These are phyloP conservation scores for Serinus canaria DNA, from an alignment of 2,113 vertebrate species.

Conservation along the genomic window DNA sequence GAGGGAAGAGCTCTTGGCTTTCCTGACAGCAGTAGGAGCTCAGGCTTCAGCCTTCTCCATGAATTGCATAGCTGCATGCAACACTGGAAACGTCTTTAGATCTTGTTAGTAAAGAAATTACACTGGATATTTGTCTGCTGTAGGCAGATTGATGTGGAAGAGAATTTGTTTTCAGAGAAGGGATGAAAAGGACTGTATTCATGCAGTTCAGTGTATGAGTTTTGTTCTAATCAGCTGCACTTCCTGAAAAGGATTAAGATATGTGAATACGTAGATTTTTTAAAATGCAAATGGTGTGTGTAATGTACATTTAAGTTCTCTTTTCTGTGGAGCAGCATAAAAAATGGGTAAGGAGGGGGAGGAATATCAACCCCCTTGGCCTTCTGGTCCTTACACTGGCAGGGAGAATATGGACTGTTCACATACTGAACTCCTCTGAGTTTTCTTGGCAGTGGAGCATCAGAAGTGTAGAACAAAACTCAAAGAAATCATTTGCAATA, in stretches of 20 bases:
- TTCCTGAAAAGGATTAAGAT: background rate
- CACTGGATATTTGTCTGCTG: background rate
- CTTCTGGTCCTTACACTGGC: background rate
- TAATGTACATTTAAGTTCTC: background rate
- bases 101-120: background rate
- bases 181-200: background rate
- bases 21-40: background rate
- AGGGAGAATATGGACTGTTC: fast-evolving
- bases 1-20: conserved; percentile 1
- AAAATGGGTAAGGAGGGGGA: background rate
- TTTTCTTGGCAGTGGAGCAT: background rate
- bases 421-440: background rate
- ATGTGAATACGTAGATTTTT: fast-evolving
- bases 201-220: background rate
- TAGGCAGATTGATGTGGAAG: background rate
- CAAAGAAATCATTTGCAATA: fast-evolving
- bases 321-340: background rate
- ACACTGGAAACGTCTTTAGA: background rate
- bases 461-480: background rate
- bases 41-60: background rate
- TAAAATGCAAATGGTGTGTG: background rate
- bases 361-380: too few relatives aligned
- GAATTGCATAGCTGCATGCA: background rate
- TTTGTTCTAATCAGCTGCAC: background rate
- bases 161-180: background rate